These are phyloP conservation scores for Deroplatys truncata DNA, from an alignment of 2,888 invertebrate genomes.

Conservation along the genomic window DNA sequence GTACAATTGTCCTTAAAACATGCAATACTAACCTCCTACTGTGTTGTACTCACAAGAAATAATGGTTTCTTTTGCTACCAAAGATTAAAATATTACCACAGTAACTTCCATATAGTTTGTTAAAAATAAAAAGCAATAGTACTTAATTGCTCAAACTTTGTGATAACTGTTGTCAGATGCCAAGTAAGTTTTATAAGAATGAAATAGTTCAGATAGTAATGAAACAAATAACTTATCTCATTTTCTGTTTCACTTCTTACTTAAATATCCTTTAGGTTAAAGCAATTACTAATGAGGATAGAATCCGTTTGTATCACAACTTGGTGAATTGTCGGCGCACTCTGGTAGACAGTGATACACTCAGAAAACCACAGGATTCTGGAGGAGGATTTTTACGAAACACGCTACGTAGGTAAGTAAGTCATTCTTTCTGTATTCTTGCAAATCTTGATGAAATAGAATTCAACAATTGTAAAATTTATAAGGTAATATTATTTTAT, in stretches of 20 bases:
- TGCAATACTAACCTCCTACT: too few species aligned
- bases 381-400: constrained; percentile 84
- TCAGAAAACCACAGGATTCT: constrained; percentile 78
- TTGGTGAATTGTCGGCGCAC: constrained; percentile 77
- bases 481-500: neutral
- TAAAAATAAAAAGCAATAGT: too few species aligned
- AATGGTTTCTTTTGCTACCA: too few species aligned
- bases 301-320: constrained; percentile 82
- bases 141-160: too few species aligned
- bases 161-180: too few species aligned
- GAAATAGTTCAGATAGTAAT: too few species aligned
- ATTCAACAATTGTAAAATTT: neutral
- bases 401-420: constrained; percentile 66
- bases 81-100: too few species aligned
- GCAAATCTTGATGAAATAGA: neutral
- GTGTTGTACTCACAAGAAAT: too few species aligned
- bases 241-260: neutral
- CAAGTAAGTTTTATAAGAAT: too few species aligned
- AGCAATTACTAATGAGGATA: constrained; percentile 82
- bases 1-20: too few species aligned
- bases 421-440: neutral
- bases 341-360: constrained; percentile 75
- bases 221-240: neutral
- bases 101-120: too few species aligned
- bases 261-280: constrained; percentile 42